Evolutionary conservation across 2,888 invertebrate genomes (phyloP), one percentile per base, ranked within the genome.

Genomic region (Pollenia amentaria): DNA sequence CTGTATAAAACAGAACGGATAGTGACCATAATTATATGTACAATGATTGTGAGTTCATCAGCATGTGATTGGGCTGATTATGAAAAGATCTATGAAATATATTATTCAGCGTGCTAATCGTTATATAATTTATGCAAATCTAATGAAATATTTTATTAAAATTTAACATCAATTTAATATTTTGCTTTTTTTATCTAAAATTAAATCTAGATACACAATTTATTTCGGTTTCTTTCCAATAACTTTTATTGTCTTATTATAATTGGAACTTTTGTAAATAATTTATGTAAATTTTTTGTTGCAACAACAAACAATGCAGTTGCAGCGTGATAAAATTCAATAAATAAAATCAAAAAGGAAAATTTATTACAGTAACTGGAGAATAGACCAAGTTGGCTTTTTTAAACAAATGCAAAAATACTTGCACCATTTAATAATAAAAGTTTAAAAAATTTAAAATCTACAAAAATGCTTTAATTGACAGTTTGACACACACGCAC

Each of bases 221-320:
- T 29, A 29, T 29, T 29, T 29, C 29, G 29, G 29, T 29, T 29
- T 51, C 3, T 51, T 40, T 38, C 9, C 40, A 40, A 38, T 40
- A 18, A 18, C 18, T 42, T 42, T 53, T 8, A 53, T 53, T 69
- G 21, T 7, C 55, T 70, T 70, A 8, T 70, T 70, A 42, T 70
- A 70, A 70, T 53, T 55, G 51, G 21, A 55, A 72, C 2, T 11
- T 72, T 44, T 72, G 42, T 67, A 9, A n/a, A 67, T 21, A 44
- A 65, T 44, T 44, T 65, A 44, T 46, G 65, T 18, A 2, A 65
- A 29, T 29, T 29, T 29, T 29, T 29, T 6, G 29, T 29, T 29
- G 3, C 9, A 8, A 7, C 3, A 21, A 40, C 10, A 46, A 9
- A 14, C 14, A 48, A 29, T 48, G 9, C 18, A 18, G 14, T 9